A percentile compares a stretch with the other conserved stretches of the same genome.
These are phyloP conservation scores for Sigmodon hispidus DNA, from an alignment of 2,113 vertebrate genomes.

Conservation along the genomic window DNA sequence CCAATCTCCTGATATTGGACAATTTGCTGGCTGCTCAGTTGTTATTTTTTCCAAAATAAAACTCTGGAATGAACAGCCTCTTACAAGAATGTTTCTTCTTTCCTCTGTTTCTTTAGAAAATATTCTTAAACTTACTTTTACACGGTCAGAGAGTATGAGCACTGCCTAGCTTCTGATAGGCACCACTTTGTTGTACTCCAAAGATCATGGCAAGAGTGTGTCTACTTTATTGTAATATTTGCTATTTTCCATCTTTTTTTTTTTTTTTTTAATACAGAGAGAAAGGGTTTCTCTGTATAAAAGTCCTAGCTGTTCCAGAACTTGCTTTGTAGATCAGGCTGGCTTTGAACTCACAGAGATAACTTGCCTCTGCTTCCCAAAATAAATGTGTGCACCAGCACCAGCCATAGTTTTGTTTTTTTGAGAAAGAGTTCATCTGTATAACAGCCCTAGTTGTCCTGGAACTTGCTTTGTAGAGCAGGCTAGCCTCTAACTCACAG, in stretches of 20 bases:
- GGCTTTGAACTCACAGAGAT: too few relatives aligned
- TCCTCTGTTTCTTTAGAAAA: slow-evolving; percentile 25
- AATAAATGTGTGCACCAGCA: too few relatives aligned
- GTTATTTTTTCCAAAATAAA: slow-evolving; percentile 17
- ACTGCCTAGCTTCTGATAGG: slow-evolving; percentile 25
- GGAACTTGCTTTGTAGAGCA: too few relatives aligned
- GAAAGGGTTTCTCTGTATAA: too few relatives aligned
- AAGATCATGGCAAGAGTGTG: not conserved
- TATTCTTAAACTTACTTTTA: slow-evolving; percentile 16
- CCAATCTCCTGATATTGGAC: not conserved
- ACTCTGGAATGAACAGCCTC: not conserved
- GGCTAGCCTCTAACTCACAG: too few relatives aligned
- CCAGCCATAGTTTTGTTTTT: too few relatives aligned
- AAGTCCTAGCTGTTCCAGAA: too few relatives aligned
- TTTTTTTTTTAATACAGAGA: too few relatives aligned
- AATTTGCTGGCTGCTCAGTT: not conserved
- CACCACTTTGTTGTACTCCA: not conserved
- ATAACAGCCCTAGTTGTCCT: too few relatives aligned
- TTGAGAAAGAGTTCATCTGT: too few relatives aligned
- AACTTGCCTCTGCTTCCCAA: too few relatives aligned
- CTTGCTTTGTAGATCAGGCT: too few relatives aligned
- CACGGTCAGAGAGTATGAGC: not conserved
- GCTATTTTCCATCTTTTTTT: not conserved
- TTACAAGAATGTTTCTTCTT: slow-evolving; percentile 25
- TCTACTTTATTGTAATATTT: not conserved